Conservation (phyloP, 2,888 invertebrate genomes). For the Smittia aterrima region DNA sequence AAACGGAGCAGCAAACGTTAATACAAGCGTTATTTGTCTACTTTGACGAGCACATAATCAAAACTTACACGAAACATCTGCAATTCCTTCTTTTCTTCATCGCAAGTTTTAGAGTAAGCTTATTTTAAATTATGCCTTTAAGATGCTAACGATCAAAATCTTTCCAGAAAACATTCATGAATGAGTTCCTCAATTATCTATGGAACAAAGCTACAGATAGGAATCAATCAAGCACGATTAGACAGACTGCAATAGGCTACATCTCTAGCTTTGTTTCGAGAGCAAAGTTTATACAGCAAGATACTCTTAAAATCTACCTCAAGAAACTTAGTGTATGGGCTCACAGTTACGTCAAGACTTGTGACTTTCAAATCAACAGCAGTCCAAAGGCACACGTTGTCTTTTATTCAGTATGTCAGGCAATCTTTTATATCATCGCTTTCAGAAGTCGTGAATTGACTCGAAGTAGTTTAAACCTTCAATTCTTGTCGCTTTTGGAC, state of each 20-base stretch:
- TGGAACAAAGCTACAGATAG: constrained; percentile 73
- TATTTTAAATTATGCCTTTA: no score
- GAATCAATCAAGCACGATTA: constrained; percentile 61
- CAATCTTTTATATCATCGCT: constrained; percentile 87
- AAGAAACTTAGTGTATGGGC: constrained; percentile 78
- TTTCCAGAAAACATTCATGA: constrained; percentile 53
- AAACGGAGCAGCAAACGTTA: constrained; percentile 59
- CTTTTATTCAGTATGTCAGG: constrained; percentile 90
- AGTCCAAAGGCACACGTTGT: constrained; percentile 75
- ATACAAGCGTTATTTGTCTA: constrained; percentile 60
- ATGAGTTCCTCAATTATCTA: constrained; percentile 67
- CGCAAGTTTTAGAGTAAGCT: constrained; percentile 61
- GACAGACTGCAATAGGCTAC: constrained; percentile 71
- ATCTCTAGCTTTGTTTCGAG: constrained; percentile 72
- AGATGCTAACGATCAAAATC: no score
- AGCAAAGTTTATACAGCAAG: constrained; percentile 61
- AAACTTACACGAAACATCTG: constrained; percentile 76
- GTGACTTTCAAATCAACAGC: constrained; percentile 49
- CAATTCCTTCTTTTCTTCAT: constrained; percentile 76
- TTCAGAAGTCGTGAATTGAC: constrained; percentile 85
- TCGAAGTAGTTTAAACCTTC: constrained; percentile 59
- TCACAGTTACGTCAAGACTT: constrained; percentile 68
- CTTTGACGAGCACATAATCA: constrained; percentile 78
- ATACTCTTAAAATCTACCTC: constrained; percentile 65
- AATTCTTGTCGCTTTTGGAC: constrained; percentile 77